These are phyloP conservation scores for Sceloporus undulatus DNA, from an alignment of 2,113 vertebrate genomes.

Conservation along the genomic window DNA sequence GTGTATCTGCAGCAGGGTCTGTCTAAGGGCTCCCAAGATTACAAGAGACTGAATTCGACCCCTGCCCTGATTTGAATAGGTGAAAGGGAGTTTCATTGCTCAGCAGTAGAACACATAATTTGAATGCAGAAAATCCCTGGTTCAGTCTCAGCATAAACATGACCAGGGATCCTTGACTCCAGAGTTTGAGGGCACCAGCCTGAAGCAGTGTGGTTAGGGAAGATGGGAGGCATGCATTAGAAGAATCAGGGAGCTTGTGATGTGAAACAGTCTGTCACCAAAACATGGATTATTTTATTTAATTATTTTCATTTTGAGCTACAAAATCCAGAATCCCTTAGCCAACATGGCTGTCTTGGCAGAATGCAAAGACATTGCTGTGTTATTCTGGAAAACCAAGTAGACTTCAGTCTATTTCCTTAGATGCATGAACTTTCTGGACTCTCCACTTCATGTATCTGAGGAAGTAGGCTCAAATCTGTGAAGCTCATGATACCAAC, in stretches of 20 bases:
- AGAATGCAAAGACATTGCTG: too few relatives aligned
- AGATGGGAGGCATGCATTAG: background rate
- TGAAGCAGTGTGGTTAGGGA: background rate
- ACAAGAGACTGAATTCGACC: background rate
- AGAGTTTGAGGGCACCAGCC: background rate
- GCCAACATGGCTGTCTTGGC: background rate
- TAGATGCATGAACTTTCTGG: too few relatives aligned
- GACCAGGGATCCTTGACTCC: background rate
- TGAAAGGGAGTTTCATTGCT: too few relatives aligned
- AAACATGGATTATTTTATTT: background rate
- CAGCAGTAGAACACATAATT: background rate
- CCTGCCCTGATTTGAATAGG: background rate
- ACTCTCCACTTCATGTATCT: too few relatives aligned
- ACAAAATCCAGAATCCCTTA: background rate
- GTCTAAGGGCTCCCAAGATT: background rate
- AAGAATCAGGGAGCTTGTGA: background rate
- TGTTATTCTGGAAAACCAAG: too few relatives aligned
- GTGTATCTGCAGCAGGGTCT: background rate
- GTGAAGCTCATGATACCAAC: too few relatives aligned
- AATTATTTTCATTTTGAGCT: background rate
- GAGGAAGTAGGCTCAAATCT: too few relatives aligned
- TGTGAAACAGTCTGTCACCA: background rate
- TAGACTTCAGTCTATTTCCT: too few relatives aligned
- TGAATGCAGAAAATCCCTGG: background rate
- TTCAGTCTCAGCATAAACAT: background rate